phyloP scores from a whole-genome alignment of 35 echinoderm and acorn worm genomes.

The Eucidaris tribuloides region DNA sequence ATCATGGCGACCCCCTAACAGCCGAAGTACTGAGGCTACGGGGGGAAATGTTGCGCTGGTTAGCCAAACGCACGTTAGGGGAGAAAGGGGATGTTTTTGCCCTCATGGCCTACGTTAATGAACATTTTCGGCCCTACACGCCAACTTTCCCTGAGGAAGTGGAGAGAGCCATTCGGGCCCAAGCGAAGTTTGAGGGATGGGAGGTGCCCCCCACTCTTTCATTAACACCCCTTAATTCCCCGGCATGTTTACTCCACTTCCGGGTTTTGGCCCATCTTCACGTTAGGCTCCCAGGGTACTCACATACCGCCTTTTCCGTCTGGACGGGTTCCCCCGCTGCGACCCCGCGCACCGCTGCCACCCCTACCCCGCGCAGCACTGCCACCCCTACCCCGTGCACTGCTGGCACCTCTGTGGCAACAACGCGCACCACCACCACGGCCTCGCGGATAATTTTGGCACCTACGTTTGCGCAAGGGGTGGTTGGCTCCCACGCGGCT shows the following conservation, averaged over 20 bases:
- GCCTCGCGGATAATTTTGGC: too few species aligned
- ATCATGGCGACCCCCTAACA: neutral
- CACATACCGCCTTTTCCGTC: neutral
- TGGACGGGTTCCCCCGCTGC: too few species aligned
- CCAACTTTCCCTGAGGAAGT: neutral
- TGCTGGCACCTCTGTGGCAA: neutral
- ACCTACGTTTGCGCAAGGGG: neutral
- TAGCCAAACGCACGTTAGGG: too few species aligned
- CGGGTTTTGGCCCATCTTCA: neutral
- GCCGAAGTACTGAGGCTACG: too few species aligned
- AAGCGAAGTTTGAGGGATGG: neutral
- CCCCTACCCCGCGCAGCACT: neutral
- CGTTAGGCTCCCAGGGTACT: neutral
- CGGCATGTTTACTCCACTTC: neutral
- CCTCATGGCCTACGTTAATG: neutral
- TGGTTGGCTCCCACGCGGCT: neutral
- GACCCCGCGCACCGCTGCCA: too few species aligned
- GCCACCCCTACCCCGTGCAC: neutral
- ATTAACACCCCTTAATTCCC: neutral
- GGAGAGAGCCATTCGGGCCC: neutral
- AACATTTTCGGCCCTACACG: neutral
- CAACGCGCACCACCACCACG: too few species aligned
- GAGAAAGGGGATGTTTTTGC: too few species aligned
- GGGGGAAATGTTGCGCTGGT: too few species aligned
- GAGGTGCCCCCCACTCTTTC: neutral